A percentile compares a stretch with the other conserved stretches of the same genome.
Conservation (phyloP, 2,113 vertebrate species). For the Pyrgilauda ruficollis region DNA sequence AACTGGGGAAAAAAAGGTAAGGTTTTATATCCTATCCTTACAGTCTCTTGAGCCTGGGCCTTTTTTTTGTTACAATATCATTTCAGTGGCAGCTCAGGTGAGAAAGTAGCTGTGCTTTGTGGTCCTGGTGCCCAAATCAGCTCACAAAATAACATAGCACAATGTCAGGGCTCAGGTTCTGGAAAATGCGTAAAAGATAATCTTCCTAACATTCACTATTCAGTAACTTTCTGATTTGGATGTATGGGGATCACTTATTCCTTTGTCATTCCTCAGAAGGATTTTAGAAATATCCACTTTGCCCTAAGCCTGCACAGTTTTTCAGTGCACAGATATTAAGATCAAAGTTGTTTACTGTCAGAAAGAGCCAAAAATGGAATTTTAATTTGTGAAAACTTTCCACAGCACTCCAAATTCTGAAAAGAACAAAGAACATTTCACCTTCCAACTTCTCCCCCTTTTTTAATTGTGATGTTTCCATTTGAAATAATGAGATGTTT, state of each 20-base stretch:
- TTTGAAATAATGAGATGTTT: neutral
- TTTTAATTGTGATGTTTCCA: neutral
- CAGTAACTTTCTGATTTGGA: neutral
- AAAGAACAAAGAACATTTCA: neutral
- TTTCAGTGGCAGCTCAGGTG: neutral
- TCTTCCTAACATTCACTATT: neutral
- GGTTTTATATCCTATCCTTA: neutral
- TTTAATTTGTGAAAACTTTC: neutral
- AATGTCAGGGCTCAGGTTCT: neutral
- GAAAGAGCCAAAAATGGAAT: neutral
- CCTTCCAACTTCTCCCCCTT: neutral
- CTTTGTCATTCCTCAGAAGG: slow-evolving; percentile 11
- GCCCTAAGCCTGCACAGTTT: neutral
- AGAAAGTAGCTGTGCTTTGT: neutral
- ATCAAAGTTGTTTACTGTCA: slow-evolving; percentile 15
- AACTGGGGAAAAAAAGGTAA: neutral
- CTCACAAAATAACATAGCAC: neutral
- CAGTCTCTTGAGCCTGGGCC: neutral
- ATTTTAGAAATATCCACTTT: slow-evolving; percentile 13
- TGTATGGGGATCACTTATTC: neutral
- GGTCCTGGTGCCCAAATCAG: neutral
- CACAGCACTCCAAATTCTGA: neutral
- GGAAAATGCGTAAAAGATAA: neutral
- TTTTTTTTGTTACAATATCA: neutral
- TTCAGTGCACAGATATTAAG: neutral